Conservation (phyloP, 2,113 vertebrate species). For the Edolisoma coerulescens region DNA sequence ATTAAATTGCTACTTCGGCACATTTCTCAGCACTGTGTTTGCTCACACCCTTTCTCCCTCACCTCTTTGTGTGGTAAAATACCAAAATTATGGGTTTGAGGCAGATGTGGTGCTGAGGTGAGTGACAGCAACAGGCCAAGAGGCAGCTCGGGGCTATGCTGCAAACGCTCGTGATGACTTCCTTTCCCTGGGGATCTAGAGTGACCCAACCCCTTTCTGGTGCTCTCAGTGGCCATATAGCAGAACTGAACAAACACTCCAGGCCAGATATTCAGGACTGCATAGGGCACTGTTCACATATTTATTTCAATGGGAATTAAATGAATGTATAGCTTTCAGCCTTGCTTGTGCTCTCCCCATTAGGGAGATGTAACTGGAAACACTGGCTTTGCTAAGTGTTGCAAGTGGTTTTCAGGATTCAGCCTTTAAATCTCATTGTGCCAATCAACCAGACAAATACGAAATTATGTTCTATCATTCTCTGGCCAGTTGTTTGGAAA, state of each 20-base stretch:
- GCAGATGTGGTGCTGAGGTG: neutral
- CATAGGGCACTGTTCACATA: neutral
- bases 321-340: neutral
- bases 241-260: neutral
- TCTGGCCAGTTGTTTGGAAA: fast-evolving
- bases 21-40: neutral
- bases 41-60: neutral
- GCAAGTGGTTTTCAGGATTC: neutral
- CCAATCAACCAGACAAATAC: neutral
- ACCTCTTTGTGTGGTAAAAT: neutral
- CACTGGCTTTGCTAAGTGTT: neutral
- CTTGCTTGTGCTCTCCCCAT: fast-evolving
- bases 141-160: neutral
- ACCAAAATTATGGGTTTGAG: neutral
- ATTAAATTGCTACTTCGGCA: neutral
- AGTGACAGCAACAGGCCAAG: fast-evolving
- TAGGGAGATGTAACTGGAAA: neutral
- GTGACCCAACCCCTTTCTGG: neutral
- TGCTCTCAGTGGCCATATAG: neutral
- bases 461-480: neutral
- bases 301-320: neutral
- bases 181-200: neutral
- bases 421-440: neutral
- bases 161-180: neutral
- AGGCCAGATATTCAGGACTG: neutral